These are phyloP conservation scores for Microcebus lehilahytsara DNA, from an alignment of 2,113 vertebrate species.

Conservation along the genomic window DNA sequence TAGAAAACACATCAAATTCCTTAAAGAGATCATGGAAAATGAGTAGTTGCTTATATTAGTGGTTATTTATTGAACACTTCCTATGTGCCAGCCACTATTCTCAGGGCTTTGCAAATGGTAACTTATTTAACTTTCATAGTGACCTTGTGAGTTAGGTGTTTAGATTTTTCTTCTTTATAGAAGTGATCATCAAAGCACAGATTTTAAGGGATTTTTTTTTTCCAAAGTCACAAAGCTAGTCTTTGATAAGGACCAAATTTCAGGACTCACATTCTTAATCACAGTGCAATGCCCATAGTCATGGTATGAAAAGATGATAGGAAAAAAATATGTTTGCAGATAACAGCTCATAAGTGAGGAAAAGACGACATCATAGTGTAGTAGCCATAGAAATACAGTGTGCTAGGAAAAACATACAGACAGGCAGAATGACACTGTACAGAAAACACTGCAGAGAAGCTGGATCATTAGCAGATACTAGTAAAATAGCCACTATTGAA, in stretches of 20 bases:
- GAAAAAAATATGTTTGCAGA: background rate
- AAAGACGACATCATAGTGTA: background rate
- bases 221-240: background rate
- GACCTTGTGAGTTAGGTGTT: background rate
- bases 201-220: slow-evolving; percentile 29
- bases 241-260: background rate
- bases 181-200: background rate
- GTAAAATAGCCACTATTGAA: background rate
- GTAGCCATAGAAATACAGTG: background rate
- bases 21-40: background rate
- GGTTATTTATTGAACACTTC: background rate
- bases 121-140: background rate
- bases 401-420: background rate
- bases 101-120: background rate
- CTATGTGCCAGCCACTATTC: background rate
- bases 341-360: background rate
- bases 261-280: background rate
- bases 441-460: background rate
- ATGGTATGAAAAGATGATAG: background rate
- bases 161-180: background rate
- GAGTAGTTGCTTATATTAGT: background rate
- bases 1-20: background rate
- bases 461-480: background rate
- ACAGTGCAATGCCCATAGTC: background rate
- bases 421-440: background rate